phyloP scores from a whole-genome alignment of 2,797 vertebrate genomes.

The Leptoclinus maculatus region DNA sequence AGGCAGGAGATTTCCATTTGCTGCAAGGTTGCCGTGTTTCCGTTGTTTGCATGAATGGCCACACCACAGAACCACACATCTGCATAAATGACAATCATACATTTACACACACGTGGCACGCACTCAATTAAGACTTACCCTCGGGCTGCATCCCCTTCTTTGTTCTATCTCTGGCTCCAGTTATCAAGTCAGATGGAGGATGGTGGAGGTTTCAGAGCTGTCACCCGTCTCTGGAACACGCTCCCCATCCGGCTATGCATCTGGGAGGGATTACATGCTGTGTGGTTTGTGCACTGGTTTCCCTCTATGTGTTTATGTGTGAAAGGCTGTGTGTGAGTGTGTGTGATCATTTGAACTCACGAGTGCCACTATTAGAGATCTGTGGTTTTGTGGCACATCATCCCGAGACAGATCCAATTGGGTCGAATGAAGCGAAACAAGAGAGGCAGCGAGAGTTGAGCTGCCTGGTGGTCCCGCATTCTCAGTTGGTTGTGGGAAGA shows the following conservation, averaged over 20 bases:
- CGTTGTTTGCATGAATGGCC: not conserved
- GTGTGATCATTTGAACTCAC: constrained; percentile 38
- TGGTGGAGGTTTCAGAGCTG: constrained; percentile 20
- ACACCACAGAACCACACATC: constrained; percentile 16
- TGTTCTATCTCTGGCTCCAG: constrained; percentile 31
- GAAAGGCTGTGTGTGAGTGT: not conserved
- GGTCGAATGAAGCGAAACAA: constrained; percentile 11
- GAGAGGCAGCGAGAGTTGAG: constrained; percentile 3
- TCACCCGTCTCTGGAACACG: constrained; percentile 32
- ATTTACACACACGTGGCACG: not conserved
- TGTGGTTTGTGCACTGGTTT: constrained; percentile 33
- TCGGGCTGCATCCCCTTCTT: constrained; percentile 9
- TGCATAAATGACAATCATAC: constrained; percentile 11
- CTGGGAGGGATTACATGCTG: constrained; percentile 55
- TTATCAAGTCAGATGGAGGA: constrained; percentile 23
- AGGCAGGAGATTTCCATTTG: constrained; percentile 2
- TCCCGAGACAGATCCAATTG: constrained; percentile 19
- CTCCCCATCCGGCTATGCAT: constrained; percentile 40
- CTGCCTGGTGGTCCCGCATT: constrained; percentile 49
- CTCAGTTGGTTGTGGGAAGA: constrained; percentile 26
- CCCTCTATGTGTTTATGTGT: constrained; percentile 27
- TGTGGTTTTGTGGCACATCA: constrained; percentile 35
- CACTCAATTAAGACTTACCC: not conserved
- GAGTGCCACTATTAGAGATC: constrained; percentile 37
- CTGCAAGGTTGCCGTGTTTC: not conserved